Conservation (phyloP, 2,113 vertebrate genomes). For the Nesoenas mayeri region DNA sequence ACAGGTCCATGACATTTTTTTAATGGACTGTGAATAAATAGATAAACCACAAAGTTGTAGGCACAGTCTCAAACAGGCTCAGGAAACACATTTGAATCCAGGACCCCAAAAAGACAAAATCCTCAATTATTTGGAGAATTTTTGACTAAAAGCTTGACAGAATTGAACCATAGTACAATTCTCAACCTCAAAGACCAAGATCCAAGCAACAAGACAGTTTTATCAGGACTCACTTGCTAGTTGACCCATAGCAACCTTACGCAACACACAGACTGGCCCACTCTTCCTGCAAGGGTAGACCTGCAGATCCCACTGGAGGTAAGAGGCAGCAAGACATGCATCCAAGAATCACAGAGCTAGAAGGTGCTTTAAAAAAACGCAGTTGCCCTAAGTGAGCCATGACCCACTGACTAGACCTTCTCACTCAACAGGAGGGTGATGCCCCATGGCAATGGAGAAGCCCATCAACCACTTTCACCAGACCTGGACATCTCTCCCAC, state of each 20-base stretch:
- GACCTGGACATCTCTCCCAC: not conserved
- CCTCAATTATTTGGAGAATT: not conserved
- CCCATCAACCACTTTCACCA: not conserved
- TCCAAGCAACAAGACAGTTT: not conserved
- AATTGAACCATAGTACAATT: not conserved
- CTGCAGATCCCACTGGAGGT: not conserved
- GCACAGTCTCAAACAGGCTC: not conserved
- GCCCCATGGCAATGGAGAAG: not conserved
- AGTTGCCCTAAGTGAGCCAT: fast-evolving
- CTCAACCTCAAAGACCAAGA: not conserved
- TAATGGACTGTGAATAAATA: not conserved
- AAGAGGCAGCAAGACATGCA: not conserved
- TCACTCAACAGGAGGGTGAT: not conserved
- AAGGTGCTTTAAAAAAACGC: not conserved
- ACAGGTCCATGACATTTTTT: not conserved
- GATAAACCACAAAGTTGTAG: not conserved
- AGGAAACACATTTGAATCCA: not conserved
- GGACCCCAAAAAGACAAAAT: not conserved
- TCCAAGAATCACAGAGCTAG: not conserved
- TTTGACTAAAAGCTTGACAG: not conserved
- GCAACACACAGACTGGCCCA: not conserved
- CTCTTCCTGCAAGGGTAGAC: not conserved
- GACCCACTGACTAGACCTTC: not conserved
- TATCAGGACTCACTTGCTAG: not conserved
- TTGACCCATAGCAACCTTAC: not conserved